Evolutionary conservation across 1,140 invertebrate species (phyloP).

Genomic region (Calephelis virginiensis): DNA sequence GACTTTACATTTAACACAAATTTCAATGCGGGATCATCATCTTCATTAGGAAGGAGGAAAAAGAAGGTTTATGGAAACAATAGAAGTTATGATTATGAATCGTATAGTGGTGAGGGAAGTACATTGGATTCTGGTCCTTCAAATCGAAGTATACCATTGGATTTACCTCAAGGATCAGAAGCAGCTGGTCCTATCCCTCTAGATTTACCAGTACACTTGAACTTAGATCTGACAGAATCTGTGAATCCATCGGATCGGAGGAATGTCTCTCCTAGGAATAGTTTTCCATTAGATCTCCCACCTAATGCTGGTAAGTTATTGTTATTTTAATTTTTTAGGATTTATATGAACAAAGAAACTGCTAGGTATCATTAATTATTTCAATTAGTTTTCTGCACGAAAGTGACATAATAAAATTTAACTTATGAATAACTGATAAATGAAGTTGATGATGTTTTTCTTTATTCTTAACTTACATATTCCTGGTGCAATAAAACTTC

Average conservation of each 20-base stretch:
- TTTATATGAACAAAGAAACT: too few species aligned
- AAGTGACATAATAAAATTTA: too few species aligned
- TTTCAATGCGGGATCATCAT: conserved; percentile 61
- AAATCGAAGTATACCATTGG: conserved; percentile 61
- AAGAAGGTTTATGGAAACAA: conserved; percentile 50
- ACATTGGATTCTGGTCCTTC: conserved; percentile 49
- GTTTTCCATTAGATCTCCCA: conserved; percentile 70
- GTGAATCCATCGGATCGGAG: conserved; percentile 65
- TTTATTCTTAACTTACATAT: too few species aligned
- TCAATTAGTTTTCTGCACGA: too few species aligned
- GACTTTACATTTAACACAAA: conserved; percentile 80
- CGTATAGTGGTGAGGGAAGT: conserved; percentile 52
- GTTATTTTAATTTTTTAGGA: neutral
- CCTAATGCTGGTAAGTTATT: conserved; percentile 59
- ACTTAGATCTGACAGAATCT: conserved; percentile 71
- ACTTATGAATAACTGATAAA: too few species aligned
- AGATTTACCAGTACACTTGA: conserved; percentile 62
- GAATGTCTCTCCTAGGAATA: conserved; percentile 61
- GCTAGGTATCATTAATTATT: too few species aligned
- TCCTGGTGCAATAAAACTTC: too few species aligned
- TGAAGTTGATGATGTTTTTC: too few species aligned
- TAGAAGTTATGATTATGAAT: conserved; percentile 62
- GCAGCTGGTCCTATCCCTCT: conserved; percentile 52
- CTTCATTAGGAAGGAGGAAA: conserved; percentile 53
- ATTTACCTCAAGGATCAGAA: conserved; percentile 62